These are phyloP conservation scores for Pholis gunnellus DNA, from an alignment of 2,113 vertebrate genomes.

Conservation along the genomic window DNA sequence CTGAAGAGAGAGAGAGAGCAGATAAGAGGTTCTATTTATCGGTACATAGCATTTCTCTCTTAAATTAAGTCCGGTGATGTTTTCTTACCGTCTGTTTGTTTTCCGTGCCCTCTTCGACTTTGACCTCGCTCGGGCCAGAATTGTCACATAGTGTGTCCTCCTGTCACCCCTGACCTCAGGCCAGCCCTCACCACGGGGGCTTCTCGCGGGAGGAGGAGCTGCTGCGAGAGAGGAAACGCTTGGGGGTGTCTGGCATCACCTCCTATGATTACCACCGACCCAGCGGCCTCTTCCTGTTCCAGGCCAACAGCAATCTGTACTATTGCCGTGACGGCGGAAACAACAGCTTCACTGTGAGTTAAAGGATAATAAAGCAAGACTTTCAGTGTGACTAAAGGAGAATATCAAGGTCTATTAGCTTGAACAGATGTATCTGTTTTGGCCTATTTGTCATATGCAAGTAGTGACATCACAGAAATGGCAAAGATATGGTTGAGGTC, in stretches of 20 bases:
- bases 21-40: neutral
- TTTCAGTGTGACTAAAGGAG: neutral
- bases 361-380: constrained; percentile 6
- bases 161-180: constrained; percentile 80
- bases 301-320: constrained; percentile 96
- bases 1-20: neutral
- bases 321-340: constrained; percentile 92
- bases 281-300: constrained; percentile 96
- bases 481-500: neutral
- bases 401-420: neutral
- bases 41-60: neutral
- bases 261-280: constrained; percentile 93
- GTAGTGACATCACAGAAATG: neutral
- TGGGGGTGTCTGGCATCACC: constrained; percentile 95
- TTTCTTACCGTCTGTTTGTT: constrained; percentile 19
- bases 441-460: neutral
- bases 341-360: constrained; percentile 92
- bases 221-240: constrained; percentile 91
- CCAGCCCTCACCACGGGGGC: constrained; percentile 91
- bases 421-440: neutral
- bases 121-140: constrained; percentile 13
- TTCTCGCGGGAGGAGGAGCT: constrained; percentile 96
- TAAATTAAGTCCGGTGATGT: constrained; percentile 5
- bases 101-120: constrained; percentile 34
- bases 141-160: constrained; percentile 30